Evolutionary conservation across 2,113 vertebrate genomes (phyloP).

Genomic region (Vimba vimba): DNA sequence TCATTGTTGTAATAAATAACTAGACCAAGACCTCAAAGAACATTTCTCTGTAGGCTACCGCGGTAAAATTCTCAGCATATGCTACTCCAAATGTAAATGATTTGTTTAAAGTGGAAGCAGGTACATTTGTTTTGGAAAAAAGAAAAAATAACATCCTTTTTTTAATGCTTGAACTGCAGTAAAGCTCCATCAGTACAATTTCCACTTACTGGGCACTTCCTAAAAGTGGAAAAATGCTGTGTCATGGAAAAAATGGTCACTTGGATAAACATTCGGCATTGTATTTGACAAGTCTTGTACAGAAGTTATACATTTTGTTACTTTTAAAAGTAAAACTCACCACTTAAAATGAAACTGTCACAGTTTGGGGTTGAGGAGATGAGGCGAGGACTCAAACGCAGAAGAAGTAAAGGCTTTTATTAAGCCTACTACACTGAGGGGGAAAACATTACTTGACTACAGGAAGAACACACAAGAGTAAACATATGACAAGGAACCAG

Average conservation of each 20-base stretch:
- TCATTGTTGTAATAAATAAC: neutral
- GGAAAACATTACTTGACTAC: too few species aligned
- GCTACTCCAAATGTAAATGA: neutral
- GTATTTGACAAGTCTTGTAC: neutral
- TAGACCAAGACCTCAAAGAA: neutral
- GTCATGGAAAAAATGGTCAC: neutral
- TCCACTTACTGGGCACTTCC: neutral
- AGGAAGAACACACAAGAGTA: too few species aligned
- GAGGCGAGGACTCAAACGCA: too few species aligned
- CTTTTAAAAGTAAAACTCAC: neutral
- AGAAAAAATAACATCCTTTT: neutral
- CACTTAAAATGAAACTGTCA: neutral
- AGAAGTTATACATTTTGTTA: neutral
- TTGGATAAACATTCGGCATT: neutral
- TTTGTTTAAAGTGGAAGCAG: neutral
- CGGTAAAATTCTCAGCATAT: neutral
- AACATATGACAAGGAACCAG: too few species aligned
- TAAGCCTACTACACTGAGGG: too few species aligned
- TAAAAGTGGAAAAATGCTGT: neutral
- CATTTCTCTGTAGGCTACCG: neutral
- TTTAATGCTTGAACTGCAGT: neutral
- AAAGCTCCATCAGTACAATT: neutral
- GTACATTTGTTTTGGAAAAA: neutral
- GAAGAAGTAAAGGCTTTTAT: too few species aligned
- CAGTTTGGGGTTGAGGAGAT: too few species aligned